Conservation (phyloP, 2,888 invertebrate species). For the Stegophylla sp. region DNA sequence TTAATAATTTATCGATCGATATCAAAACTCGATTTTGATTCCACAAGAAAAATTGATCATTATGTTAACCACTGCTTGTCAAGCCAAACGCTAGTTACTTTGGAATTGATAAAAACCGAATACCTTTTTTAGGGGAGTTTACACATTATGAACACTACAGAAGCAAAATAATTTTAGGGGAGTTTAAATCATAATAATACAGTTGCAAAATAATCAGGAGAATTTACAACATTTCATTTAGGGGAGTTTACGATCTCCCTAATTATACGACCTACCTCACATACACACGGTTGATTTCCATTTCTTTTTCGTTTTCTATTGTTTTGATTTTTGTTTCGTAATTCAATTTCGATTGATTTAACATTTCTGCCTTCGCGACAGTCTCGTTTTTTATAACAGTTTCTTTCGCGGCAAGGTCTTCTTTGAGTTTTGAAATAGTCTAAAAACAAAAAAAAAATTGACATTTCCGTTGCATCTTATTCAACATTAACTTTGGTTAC, state of each 20-base stretch:
- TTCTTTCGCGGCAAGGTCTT: constrained; percentile 67
- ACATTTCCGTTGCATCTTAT: background rate
- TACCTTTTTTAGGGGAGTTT: too few species aligned
- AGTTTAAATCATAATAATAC: constrained; percentile 10
- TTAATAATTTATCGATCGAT: too few species aligned
- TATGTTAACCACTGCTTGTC: too few species aligned
- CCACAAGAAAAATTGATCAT: too few species aligned
- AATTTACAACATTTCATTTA: too few species aligned
- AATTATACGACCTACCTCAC: constrained; percentile 73
- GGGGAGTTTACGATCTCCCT: too few species aligned
- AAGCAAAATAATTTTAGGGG: background rate
- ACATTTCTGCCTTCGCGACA: constrained; percentile 67
- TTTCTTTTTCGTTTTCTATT: constrained; percentile 72
- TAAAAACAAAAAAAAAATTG: constrained; percentile 7
- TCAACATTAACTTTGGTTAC: constrained; percentile 19
- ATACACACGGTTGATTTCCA: constrained; percentile 80
- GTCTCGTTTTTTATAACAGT: constrained; percentile 70
- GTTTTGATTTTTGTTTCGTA: constrained; percentile 61
- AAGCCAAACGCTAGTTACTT: too few species aligned
- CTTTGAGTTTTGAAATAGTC: constrained; percentile 46
- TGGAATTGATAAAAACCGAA: too few species aligned
- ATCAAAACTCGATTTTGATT: too few species aligned
- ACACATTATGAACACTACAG: too few species aligned
- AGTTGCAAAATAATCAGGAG: constrained; percentile 32
- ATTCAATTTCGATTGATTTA: constrained; percentile 65